Evolutionary conservation across 2,113 vertebrate genomes (phyloP).

Genomic region (Mus pahari): DNA sequence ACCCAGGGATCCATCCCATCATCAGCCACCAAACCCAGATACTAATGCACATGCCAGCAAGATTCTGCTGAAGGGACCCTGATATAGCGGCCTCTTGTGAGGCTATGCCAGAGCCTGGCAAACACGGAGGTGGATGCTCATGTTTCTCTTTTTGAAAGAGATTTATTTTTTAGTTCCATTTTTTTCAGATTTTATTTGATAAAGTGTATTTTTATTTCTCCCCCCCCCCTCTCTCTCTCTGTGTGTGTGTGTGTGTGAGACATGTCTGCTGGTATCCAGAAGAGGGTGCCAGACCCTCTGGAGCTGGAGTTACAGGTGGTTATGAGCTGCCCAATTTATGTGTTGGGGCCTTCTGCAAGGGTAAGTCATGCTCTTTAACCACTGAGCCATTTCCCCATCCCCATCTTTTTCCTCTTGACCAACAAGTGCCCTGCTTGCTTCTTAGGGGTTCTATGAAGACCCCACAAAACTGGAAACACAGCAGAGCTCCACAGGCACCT

Average conservation of each 20-base stretch:
- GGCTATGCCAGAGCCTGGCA: too few relatives aligned
- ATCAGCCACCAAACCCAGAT: too few relatives aligned
- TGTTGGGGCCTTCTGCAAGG: not conserved
- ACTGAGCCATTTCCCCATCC: not conserved
- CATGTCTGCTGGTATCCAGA: not conserved
- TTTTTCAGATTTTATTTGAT: not conserved
- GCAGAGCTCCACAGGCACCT: not conserved
- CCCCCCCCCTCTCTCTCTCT: too few relatives aligned
- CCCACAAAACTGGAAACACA: not conserved
- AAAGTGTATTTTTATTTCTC: not conserved
- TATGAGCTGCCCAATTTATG: not conserved
- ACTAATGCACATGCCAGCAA: too few relatives aligned
- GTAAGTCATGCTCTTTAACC: not conserved
- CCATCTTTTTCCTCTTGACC: constrained; percentile 2
- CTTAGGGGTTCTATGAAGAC: not conserved
- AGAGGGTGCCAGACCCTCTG: not conserved
- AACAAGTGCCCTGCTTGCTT: not conserved
- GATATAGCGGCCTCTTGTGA: too few relatives aligned
- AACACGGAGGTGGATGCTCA: too few relatives aligned
- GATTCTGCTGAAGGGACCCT: too few relatives aligned
- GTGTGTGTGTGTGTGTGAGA: not conserved
- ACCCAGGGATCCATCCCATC: too few relatives aligned
- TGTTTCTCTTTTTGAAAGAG: not conserved
- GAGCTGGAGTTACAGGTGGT: not conserved
- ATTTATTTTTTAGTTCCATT: not conserved